phyloP scores from a whole-genome alignment of 2,888 invertebrate genomes.

The Lycia hirtaria region DNA sequence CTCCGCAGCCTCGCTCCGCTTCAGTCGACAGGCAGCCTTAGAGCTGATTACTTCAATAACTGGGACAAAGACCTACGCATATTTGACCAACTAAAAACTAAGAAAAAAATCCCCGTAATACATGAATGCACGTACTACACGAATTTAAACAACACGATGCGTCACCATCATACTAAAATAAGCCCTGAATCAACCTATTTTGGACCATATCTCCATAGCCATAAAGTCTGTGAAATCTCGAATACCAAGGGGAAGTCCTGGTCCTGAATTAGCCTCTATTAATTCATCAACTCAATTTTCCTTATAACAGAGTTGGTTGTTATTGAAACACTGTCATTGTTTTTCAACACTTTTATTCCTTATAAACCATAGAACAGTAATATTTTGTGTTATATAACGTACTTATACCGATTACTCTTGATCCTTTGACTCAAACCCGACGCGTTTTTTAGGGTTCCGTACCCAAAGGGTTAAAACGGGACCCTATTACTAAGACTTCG shows the following conservation, averaged over 20 bases:
- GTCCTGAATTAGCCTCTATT: background rate
- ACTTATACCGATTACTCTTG: too few species aligned
- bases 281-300: background rate
- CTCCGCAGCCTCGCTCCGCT: too few species aligned
- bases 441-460: too few species aligned
- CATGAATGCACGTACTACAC: too few species aligned
- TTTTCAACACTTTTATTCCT: conserved; percentile 4
- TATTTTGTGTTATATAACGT: too few species aligned
- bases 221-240: background rate
- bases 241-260: background rate
- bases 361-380: too few species aligned
- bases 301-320: background rate
- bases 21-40: too few species aligned
- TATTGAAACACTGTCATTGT: background rate
- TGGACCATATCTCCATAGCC: background rate
- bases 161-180: background rate
- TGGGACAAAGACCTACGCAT: too few species aligned
- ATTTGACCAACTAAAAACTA: background rate
- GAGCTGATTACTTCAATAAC: too few species aligned
- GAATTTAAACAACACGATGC: background rate
- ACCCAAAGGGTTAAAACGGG: too few species aligned
- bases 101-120: background rate
- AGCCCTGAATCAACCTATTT: background rate
- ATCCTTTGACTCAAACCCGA: too few species aligned
- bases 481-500: too few species aligned